Base-by-base conservation (phyloP, 2,113 vertebrate species). In the Tympanuchus pallidicinctus region DNA sequence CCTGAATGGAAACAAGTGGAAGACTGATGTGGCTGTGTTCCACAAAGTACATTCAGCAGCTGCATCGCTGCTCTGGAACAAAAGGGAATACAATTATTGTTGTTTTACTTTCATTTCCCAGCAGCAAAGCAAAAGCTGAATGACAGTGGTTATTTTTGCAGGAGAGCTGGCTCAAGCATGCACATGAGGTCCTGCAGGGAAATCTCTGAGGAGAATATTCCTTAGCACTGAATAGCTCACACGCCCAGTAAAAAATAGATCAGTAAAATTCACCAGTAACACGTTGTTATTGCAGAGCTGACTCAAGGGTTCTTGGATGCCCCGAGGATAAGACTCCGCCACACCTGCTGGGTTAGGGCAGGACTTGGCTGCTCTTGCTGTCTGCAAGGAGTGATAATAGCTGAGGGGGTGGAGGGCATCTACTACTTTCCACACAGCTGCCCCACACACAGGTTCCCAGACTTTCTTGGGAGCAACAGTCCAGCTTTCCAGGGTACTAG, bases 31-130 rank as follows among this genome's bases (percentile, higher is more conserved):
- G 94, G 85, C 85, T 77, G 72, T 1, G 42, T 83, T 96, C 93
- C 82, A 88, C 76, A 47, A 67, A 94, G 86, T 78, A 74, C 10
- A 0, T 93, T 91, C 79, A 88, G 82, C 94, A 96, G 94, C 94
- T 94, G 96, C 92, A 88, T 78, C 79, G 20, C 32, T 81, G 86
- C 82, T 83, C 79, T 93, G 90, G 90, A 94, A 96, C 93, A 95
- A 96, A 95, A 82, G 30, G 69, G 61, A 92, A 86, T 89, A 73
- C 94, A 94, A 94, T 95, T 94, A 74, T 64, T 67, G 32, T 77
- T 95, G 86, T 25, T 95, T 93, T 88, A 94, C 85, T 91, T 88
- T 80, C 78, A 88, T 94, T 96, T 88, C 82, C 61, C 73, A 88
- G 91, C 90, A 93, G 79, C 76, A 78, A 92, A 77, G 60, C 72